Conservation (phyloP, 2,888 invertebrate species). For the Netelia inedita region DNA sequence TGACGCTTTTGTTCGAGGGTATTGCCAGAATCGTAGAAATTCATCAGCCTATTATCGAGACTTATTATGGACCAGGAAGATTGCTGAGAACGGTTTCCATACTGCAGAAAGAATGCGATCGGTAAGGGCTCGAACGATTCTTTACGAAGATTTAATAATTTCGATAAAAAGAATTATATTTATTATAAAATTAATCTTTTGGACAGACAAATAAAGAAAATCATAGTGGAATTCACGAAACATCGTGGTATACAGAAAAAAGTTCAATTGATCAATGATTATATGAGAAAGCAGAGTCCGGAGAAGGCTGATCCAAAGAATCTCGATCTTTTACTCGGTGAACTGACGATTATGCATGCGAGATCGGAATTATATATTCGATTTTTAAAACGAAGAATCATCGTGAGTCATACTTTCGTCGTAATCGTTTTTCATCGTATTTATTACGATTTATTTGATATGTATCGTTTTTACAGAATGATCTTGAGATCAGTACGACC, state of each 20-base stretch:
- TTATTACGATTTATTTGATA: constrained; percentile 23
- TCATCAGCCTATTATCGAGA: constrained; percentile 95
- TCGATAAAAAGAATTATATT: not conserved
- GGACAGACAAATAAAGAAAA: constrained; percentile 86
- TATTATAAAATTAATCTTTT: constrained; percentile 17
- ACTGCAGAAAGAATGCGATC: constrained; percentile 93
- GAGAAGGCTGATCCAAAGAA: constrained; percentile 92
- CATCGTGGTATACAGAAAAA: constrained; percentile 89
- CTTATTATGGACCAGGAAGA: constrained; percentile 94
- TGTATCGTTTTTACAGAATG: constrained; percentile 85
- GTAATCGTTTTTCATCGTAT: not conserved
- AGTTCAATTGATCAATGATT: constrained; percentile 88
- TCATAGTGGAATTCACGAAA: constrained; percentile 91
- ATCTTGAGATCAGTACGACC: constrained; percentile 88
- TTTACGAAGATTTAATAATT: not conserved
- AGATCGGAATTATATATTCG: constrained; percentile 95
- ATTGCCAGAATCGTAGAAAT: constrained; percentile 94
- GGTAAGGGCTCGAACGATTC: constrained; percentile 82
- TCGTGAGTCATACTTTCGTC: constrained; percentile 85
- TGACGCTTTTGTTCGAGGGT: constrained; percentile 94
- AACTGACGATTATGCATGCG: constrained; percentile 96
- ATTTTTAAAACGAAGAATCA: constrained; percentile 92
- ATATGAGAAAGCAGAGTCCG: constrained; percentile 84
- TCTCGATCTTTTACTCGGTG: constrained; percentile 94
- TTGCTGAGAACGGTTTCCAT: constrained; percentile 90